Conservation (phyloP, 2,113 vertebrate species). For the Euleptes europaea region DNA sequence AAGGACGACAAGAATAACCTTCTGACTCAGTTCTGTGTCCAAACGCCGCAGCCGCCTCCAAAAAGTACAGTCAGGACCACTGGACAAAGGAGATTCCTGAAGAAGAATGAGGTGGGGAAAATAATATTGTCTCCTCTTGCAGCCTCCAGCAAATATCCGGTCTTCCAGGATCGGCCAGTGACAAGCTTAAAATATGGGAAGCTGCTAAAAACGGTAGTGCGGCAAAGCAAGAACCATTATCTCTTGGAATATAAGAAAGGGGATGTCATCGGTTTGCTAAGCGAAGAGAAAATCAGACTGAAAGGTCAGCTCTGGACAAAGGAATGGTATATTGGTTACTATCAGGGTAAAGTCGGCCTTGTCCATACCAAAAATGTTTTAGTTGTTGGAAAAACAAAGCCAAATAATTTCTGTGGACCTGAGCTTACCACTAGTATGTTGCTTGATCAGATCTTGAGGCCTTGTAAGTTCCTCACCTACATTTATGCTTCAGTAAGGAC, state of each 20-base stretch:
- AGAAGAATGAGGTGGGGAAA: constrained; percentile 95
- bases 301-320: constrained; percentile 96
- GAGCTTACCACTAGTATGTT: constrained; percentile 87
- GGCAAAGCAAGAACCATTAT: constrained; percentile 93
- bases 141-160: constrained; percentile 84
- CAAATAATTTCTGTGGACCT: constrained; percentile 83
- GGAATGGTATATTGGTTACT: constrained; percentile 96
- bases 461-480: constrained; percentile 96
- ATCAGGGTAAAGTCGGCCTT: constrained; percentile 89
- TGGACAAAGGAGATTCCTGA: constrained; percentile 89
- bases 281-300: constrained; percentile 91
- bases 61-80: constrained; percentile 83
- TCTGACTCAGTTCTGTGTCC: constrained; percentile 93
- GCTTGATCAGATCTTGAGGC: constrained; percentile 91
- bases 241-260: constrained; percentile 96
- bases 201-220: constrained; percentile 90
- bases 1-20: constrained; percentile 87
- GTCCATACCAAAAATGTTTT: constrained; percentile 94
- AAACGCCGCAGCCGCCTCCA: constrained; percentile 88
- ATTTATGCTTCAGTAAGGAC: constrained; percentile 95
- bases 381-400: constrained; percentile 85
- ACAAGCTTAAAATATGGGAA: constrained; percentile 90
- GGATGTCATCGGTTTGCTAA: constrained; percentile 87
- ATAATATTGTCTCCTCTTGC: constrained; percentile 90
- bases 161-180: constrained; percentile 89